phyloP scores from a whole-genome alignment of 1,140 invertebrate genomes.

The Drosophila willistoni region DNA sequence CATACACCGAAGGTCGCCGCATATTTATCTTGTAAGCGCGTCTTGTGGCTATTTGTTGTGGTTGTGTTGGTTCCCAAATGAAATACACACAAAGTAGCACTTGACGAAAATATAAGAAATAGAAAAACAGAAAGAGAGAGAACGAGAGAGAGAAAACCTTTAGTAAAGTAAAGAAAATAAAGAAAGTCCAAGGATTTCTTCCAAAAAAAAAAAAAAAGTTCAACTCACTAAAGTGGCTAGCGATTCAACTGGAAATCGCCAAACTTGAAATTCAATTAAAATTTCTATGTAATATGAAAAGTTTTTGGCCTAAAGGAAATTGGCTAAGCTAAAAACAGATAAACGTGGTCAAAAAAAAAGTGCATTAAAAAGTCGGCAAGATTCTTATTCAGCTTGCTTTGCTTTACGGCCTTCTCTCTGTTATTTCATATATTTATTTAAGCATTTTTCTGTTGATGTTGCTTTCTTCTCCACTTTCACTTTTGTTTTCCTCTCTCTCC shows the following conservation, averaged over 20 bases:
- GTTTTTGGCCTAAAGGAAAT: background rate
- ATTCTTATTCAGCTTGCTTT: background rate
- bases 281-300: constrained; percentile 3
- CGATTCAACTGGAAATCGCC: background rate
- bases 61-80: constrained; percentile 15
- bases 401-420: background rate
- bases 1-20: constrained; percentile 3
- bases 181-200: background rate
- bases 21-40: constrained; percentile 17
- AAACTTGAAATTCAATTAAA: constrained; percentile 2
- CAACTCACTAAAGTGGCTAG: background rate
- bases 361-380: background rate
- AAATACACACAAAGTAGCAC: background rate
- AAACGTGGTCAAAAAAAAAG: background rate
- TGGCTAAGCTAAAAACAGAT: background rate
- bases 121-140: background rate
- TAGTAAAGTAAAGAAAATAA: background rate
- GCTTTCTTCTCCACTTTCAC: constrained; percentile 1
- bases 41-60: constrained; percentile 16
- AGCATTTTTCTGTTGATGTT: constrained; percentile 8
- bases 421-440: background rate
- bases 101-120: constrained; percentile 2
- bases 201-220: background rate
- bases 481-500: background rate
- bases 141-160: background rate